Conservation (phyloP, 2,888 invertebrate species). For the Glaucopsyche alexis region DNA sequence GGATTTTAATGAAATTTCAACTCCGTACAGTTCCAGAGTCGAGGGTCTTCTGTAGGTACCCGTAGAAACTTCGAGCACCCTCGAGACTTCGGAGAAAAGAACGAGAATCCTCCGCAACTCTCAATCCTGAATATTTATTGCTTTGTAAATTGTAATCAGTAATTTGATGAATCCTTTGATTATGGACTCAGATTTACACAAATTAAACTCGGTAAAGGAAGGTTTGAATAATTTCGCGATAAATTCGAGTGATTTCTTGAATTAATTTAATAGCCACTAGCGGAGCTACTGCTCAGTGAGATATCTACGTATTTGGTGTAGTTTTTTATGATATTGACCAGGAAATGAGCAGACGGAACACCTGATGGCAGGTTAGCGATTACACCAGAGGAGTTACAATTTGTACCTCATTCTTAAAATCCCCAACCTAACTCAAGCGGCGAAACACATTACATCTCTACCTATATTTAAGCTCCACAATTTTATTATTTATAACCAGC, state of each 20-base stretch:
- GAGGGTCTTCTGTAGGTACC: neutral
- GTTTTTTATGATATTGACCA: too few relatives aligned
- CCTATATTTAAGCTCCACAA: too few relatives aligned
- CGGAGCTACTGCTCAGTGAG: neutral
- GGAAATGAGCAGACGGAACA: too few relatives aligned
- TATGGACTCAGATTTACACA: conserved; percentile 11
- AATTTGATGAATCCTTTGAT: conserved; percentile 14
- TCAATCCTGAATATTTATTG: conserved; percentile 2
- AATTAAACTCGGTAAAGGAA: conserved; percentile 7
- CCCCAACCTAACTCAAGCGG: too few relatives aligned
- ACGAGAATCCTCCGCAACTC: neutral
- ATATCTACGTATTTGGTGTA: neutral
- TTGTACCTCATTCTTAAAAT: too few relatives aligned
- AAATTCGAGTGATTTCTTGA: conserved; percentile 9
- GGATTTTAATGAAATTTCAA: neutral
- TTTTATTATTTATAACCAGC: too few relatives aligned
- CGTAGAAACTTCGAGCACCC: neutral
- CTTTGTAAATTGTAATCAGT: conserved; percentile 16
- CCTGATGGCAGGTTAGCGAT: too few relatives aligned
- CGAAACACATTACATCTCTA: too few relatives aligned
- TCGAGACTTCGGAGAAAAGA: neutral
- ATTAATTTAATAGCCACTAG: conserved; percentile 11
- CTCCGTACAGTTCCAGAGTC: neutral
- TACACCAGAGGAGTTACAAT: too few relatives aligned
- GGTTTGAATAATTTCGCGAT: conserved; percentile 11